Evolutionary conservation across 2,797 vertebrate genomes (phyloP).

Genomic region (Choloepus didactylus): DNA sequence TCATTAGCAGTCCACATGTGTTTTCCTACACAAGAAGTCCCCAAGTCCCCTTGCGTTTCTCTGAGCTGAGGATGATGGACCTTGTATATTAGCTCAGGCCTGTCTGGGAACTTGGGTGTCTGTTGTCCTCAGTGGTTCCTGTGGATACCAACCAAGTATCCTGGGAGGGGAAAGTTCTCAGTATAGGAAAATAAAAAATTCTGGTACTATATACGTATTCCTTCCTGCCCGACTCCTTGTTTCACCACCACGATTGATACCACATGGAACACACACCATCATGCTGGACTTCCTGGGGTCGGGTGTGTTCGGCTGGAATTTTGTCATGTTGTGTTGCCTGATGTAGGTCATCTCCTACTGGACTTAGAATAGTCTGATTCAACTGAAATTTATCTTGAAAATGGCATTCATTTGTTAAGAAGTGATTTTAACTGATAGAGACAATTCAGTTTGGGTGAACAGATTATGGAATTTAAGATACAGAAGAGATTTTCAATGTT

Average conservation of each 20-base stretch:
- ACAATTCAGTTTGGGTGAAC: not conserved
- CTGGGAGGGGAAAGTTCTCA: not conserved
- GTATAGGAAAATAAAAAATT: not conserved
- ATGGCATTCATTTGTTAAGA: not conserved
- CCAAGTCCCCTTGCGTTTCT: slow-evolving; percentile 80
- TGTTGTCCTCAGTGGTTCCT: slow-evolving; percentile 61
- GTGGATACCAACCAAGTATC: slow-evolving; percentile 26
- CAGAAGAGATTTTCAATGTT: not conserved
- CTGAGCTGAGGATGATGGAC: slow-evolving; percentile 26
- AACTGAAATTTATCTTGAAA: slow-evolving; percentile 19
- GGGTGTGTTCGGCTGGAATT: not conserved
- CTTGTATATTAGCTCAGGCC: not conserved
- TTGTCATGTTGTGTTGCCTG: not conserved
- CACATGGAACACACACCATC: rapidly evolving
- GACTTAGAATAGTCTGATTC: not conserved
- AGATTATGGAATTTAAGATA: not conserved
- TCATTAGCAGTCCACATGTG: slow-evolving; percentile 59
- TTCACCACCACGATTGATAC: not conserved
- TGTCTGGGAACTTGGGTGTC: slow-evolving; percentile 56
- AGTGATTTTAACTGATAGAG: not conserved
- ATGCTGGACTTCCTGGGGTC: not conserved
- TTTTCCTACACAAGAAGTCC: slow-evolving; percentile 35
- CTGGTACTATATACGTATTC: not conserved
- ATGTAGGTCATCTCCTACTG: not conserved
- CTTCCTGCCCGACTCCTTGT: not conserved